Conservation (phyloP, 1,140 invertebrate species). For the Bombus difficillimus region DNA sequence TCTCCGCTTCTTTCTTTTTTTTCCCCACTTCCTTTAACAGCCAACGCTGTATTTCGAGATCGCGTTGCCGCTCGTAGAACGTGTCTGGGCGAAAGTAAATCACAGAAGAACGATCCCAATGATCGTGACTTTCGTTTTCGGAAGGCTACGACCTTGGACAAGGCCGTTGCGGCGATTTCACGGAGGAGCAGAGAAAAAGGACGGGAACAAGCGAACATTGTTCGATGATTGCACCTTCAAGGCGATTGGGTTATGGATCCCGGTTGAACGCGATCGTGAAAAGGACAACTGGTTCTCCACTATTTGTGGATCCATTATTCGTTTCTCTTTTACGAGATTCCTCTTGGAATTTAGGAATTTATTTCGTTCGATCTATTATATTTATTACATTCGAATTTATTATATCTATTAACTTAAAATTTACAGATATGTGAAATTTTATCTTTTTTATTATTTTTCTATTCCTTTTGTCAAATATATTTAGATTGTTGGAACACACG, state of each 20-base stretch:
- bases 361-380: no score
- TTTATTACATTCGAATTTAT: no score
- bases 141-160: constrained; percentile 32
- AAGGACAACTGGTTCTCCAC: constrained; percentile 69
- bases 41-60: neutral
- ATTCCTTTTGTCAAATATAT: neutral
- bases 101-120: neutral
- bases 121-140: constrained; percentile 36
- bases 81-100: neutral
- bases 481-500: neutral
- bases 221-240: constrained; percentile 54
- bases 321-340: neutral
- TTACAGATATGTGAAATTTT: no score
- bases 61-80: neutral
- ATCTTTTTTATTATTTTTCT: neutral
- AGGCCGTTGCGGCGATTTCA: constrained; percentile 5
- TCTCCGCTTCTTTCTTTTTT: neutral
- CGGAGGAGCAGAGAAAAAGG: constrained; percentile 23
- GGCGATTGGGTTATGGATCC: constrained; percentile 59
- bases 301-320: neutral
- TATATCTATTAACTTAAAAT: no score
- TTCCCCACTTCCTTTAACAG: no score
- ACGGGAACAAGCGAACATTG: constrained; percentile 39
- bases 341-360: neutral
- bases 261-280: constrained; percentile 39